Conservation (phyloP, 2,888 invertebrate species). For the Ceraclea dissimilis region DNA sequence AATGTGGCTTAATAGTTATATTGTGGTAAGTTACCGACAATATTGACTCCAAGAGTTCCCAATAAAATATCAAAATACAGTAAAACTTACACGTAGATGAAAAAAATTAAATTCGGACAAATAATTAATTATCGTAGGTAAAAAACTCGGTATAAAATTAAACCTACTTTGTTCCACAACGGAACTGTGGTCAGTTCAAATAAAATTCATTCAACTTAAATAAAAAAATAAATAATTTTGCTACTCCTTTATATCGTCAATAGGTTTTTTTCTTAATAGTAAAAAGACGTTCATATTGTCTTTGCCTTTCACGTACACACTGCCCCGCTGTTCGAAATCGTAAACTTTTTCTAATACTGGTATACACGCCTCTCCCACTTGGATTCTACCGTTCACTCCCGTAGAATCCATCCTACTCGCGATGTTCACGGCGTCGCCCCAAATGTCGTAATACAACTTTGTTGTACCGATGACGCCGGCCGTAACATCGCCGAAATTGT, state of each 20-base stretch:
- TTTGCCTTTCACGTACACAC: conserved; percentile 94
- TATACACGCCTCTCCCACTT: conserved; percentile 71
- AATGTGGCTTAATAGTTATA: too few species aligned
- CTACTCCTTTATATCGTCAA: conserved; percentile 8
- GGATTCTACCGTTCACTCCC: conserved; percentile 78
- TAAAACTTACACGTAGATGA: too few species aligned
- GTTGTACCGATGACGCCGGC: conserved; percentile 95
- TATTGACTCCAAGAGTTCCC: too few species aligned
- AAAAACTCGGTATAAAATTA: too few species aligned
- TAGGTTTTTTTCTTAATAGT: conserved; percentile 47
- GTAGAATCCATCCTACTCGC: conserved; percentile 97
- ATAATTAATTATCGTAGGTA: too few species aligned
- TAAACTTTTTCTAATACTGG: conserved; percentile 64
- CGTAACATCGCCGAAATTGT: conserved; percentile 91
- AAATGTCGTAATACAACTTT: conserved; percentile 94
- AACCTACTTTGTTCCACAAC: too few species aligned
- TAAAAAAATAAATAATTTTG: too few species aligned
- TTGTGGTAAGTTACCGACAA: too few species aligned
- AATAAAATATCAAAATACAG: too few species aligned
- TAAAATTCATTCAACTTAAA: too few species aligned
- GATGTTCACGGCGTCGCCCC: conserved; percentile 98
- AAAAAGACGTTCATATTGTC: conserved; percentile 91
- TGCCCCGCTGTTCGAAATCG: conserved; percentile 86
- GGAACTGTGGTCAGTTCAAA: too few species aligned
- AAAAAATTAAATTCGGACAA: too few species aligned